Evolutionary conservation across 2,888 invertebrate genomes (phyloP), one percentile per base, ranked within the genome.

Genomic region (Xanthorhoe spadicearia): DNA sequence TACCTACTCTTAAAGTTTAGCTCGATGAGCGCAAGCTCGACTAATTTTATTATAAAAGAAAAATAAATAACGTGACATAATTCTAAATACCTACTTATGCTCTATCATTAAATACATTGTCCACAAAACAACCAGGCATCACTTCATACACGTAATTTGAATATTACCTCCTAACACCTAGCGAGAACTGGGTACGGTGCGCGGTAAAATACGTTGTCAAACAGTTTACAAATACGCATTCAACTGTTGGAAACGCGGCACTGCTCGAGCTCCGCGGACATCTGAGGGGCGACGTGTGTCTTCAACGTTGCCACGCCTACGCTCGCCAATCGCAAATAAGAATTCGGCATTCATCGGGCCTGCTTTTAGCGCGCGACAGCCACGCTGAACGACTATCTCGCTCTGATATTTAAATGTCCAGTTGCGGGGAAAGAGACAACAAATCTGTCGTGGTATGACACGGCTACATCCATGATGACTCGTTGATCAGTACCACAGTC

Each of bases 181-280:
- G 81, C 81, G 81, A 81, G 79, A 85, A 81, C 84, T 85, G 90
- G 89, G 86, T 86, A 86, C 88, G 88, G 84, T 85, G 87, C 89
- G 83, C 83, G 85, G 84, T 78, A 79, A 79, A 81, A 77, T 83
- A 79, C 84, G 81, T 83, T 86, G 88, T 84, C 85, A 86, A 84
- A 85, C 87, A 81, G 87, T 86, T 79, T 83, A 86, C 86, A 88
- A 62, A 88, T 83, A 85, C 88, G 89, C 87, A 90, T 91, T 89
- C 89, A 90, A 90, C 92, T 92, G 92, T 90, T 90, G 83, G 86
- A 82, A 85, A 83, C 89, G 82, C 89, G 87, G 85, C 79, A 90
- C 92, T 91, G 90, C 81, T 83, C 78, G 76, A 80, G 77, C 71
- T 77, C 81, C 82, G 83, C 83, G 71, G 87, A 86, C 86, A 83